These are phyloP conservation scores for Chrysolina oricalcia DNA, from an alignment of 2,888 invertebrate species.

Conservation along the genomic window DNA sequence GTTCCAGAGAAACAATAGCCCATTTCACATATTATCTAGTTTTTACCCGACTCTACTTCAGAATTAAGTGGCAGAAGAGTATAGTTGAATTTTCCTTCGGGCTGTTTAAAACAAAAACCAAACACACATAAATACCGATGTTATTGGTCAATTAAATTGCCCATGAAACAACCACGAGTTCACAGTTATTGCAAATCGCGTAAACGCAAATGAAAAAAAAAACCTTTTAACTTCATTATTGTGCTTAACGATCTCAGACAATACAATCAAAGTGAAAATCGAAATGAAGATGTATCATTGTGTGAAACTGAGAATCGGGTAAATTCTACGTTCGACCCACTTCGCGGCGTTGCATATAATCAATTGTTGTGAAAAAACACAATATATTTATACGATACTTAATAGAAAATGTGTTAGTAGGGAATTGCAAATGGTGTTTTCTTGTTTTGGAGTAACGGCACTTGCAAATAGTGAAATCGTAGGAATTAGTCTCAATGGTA, in stretches of 20 bases:
- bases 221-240: not conserved
- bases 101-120: no score
- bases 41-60: no score
- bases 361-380: not conserved
- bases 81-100: no score
- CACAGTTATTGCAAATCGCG: not conserved
- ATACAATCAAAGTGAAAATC: slow-evolving; percentile 33
- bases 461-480: not conserved
- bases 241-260: slow-evolving; percentile 16
- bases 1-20: no score
- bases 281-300: slow-evolving; percentile 24
- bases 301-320: slow-evolving; percentile 7
- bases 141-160: no score
- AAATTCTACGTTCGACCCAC: not conserved
- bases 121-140: no score
- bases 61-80: no score
- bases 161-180: not conserved
- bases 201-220: not conserved
- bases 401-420: slow-evolving; percentile 14
- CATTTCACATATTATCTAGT: no score
- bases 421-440: slow-evolving; percentile 7
- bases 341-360: not conserved
- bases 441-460: slow-evolving; percentile 16
- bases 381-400: not conserved
- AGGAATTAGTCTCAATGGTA: not conserved